Conservation (phyloP, 2,797 vertebrate species). For the Odontamblyopus rebecca region DNA sequence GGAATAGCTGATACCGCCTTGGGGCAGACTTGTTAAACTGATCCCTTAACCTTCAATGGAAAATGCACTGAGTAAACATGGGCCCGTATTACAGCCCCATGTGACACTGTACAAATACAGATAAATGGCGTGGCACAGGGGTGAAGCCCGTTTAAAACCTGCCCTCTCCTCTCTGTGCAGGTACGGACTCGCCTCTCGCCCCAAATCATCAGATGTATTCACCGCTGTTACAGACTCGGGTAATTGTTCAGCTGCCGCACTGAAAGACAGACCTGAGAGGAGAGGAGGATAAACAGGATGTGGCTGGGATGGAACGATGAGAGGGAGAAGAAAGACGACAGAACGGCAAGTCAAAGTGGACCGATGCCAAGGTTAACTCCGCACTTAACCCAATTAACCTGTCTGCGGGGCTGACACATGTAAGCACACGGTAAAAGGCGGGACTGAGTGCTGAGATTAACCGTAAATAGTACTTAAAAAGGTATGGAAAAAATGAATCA, state of each 20-base stretch:
- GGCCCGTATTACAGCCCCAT: background rate
- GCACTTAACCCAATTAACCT: slow-evolving; percentile 66
- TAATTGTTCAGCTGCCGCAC: slow-evolving; percentile 66
- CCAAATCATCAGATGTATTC: slow-evolving; percentile 55
- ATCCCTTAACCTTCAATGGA: slow-evolving; percentile 38
- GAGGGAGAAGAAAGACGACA: background rate
- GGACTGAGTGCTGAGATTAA: too few relatives aligned
- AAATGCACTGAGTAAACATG: slow-evolving; percentile 42
- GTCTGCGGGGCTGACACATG: slow-evolving; percentile 41
- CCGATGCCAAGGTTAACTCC: slow-evolving; percentile 48
- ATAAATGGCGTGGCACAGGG: slow-evolving; percentile 19
- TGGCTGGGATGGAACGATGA: slow-evolving; percentile 38
- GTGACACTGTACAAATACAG: slow-evolving; percentile 26
- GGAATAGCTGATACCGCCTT: slow-evolving; percentile 1
- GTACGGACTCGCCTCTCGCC: slow-evolving; percentile 56
- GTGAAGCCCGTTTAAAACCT: background rate
- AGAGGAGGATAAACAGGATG: slow-evolving; percentile 66
- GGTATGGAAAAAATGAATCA: too few relatives aligned
- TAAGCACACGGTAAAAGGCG: background rate
- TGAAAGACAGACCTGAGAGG: slow-evolving; percentile 62
- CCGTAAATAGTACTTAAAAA: too few relatives aligned
- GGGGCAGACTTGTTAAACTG: background rate
- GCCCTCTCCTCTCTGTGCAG: slow-evolving; percentile 23
- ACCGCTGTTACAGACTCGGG: slow-evolving; percentile 51
- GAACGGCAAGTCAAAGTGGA: slow-evolving; percentile 46